These are phyloP conservation scores for Limnephilus marmoratus DNA, from an alignment of 2,888 invertebrate genomes.

Conservation along the genomic window DNA sequence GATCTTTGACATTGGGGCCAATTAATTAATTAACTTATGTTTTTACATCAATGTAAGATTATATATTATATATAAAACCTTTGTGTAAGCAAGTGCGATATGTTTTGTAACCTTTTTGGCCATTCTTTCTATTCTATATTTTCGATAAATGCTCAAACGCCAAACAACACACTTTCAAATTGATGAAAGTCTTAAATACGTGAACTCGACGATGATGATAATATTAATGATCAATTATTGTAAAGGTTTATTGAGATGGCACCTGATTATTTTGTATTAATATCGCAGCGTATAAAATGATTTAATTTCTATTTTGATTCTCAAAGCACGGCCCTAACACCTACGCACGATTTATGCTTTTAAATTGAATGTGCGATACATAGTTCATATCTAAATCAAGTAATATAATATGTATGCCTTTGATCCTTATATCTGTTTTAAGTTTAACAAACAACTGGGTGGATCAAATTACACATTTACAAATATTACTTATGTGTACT, in stretches of 20 bases:
- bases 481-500: not conserved
- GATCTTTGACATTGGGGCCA: no score
- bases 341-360: not conserved
- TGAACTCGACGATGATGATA: constrained; percentile 3
- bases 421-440: not conserved
- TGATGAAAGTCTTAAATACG: constrained; percentile 1
- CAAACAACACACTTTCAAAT: constrained; percentile 23
- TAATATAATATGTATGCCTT: not conserved
- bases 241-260: constrained; percentile 25
- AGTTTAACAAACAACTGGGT: not conserved
- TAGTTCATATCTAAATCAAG: not conserved
- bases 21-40: no score
- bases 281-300: not conserved
- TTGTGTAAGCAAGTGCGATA: not conserved
- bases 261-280: constrained; percentile 3
- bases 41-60: no score
- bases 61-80: no score
- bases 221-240: constrained; percentile 25
- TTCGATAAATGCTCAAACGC: not conserved
- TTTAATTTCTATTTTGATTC: not conserved
- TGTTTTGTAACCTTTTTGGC: not conserved
- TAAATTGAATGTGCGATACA: not conserved
- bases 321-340: not conserved
- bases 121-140: not conserved
- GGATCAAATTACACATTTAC: not conserved